Base-by-base conservation (phyloP, 2,113 vertebrate species). In the Brienomyrus longianalis region DNA sequence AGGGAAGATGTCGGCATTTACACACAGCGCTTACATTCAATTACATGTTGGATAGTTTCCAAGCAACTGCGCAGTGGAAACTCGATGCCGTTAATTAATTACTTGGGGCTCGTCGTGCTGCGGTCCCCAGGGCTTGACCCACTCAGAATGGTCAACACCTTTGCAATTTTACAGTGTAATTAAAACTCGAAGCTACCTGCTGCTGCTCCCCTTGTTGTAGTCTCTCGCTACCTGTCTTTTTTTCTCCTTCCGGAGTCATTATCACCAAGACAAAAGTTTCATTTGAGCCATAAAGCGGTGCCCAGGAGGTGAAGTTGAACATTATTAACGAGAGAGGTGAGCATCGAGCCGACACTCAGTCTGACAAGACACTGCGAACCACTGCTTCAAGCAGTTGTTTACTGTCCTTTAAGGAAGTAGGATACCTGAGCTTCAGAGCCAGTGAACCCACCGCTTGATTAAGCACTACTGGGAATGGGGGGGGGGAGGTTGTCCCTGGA, bases 401-500 rank as follows among this genome's bases (percentile, higher is more conserved):
- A 96, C 95, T 94, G 93, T 94, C 91, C 90, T 91, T 91, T 93
- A 91, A 92, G 93, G 92, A 92, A 94, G 94, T 90, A 92, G 94
- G 95, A 93, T 95, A 96, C 94, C 95, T 95, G 95, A 95, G 95
- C 94, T 95, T 96, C 95, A 95, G 95, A 95, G 94, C 94, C 95
- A 96, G 96, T 96, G 95, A 96, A 96, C 94, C 94, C 92, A 94
- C 94, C 94, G 94, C 95, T 96, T 96, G 94, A 96, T 96, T 94
- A 95, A 96, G 94, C 91, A 94, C 94, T 93, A 94, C 94, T 95
- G 95, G 95, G 95, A 96, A 95, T 93, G 92, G 90, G 93, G n/a
- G 51, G 56, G 56, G 70, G 70, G 27, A 2, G 70, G 35, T 94
- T 93, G 94, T 96, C 96, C 96, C 94, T 27, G 92, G 95, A 95